phyloP scores from a whole-genome alignment of 2,797 vertebrate genomes.

The Knipowitschia caucasica region DNA sequence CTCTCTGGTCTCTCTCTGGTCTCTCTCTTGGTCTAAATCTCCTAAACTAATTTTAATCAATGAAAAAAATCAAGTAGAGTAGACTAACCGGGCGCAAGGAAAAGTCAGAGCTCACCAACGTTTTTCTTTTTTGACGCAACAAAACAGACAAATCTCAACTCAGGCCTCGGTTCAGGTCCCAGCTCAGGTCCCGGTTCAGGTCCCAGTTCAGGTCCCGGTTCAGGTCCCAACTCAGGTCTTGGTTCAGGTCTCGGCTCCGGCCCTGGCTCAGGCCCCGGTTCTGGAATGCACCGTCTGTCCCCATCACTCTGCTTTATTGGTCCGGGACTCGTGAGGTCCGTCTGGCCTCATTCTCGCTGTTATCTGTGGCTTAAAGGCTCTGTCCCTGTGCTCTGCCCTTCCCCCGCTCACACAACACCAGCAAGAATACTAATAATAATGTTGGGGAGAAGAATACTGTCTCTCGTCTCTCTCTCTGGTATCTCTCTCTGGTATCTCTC shows the following conservation, averaged over 20 bases:
- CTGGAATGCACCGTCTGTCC: conserved; percentile 66
- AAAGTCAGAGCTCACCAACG: conserved; percentile 20
- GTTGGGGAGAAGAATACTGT: too few relatives aligned
- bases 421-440: too few relatives aligned
- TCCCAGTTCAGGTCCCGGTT: conserved; percentile 24
- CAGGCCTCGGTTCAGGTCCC: too few relatives aligned
- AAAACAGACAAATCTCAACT: conserved; percentile 44
- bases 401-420: conserved; percentile 51
- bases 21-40: too few relatives aligned
- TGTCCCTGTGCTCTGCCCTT: conserved; percentile 40
- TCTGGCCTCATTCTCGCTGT: conserved; percentile 58
- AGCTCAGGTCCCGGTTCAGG: conserved; percentile 31
- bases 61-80: too few relatives aligned
- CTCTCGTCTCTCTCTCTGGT: too few relatives aligned
- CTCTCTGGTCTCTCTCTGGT: too few relatives aligned
- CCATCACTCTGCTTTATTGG: conserved; percentile 73
- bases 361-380: conserved; percentile 74
- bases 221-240: too few relatives aligned
- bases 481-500: too few relatives aligned
- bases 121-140: conserved; percentile 55
- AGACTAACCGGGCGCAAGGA: conserved; percentile 17
- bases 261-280: conserved; percentile 24
- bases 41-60: too few relatives aligned
- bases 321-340: conserved; percentile 46
- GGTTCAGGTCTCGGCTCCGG: too few relatives aligned